A percentile compares a stretch with the other conserved stretches of the same genome.
phyloP scores from a whole-genome alignment of 64 coral and sea anemone genomes.

The Acropora tenuis region DNA sequence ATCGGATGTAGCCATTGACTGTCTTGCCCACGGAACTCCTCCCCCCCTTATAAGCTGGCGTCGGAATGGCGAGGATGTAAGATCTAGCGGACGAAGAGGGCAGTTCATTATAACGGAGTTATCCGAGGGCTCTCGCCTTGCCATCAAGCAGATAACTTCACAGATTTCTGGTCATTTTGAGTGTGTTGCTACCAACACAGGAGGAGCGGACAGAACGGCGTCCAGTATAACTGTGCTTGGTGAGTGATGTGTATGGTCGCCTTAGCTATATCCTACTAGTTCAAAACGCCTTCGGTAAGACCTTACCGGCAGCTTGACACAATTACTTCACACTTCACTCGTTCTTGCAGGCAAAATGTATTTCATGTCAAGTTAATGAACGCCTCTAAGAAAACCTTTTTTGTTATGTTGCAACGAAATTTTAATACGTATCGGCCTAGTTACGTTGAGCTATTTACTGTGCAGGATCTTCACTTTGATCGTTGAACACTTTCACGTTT shows the following conservation, averaged over 20 bases:
- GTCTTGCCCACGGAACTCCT: slow-evolving; percentile 66
- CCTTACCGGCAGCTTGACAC: not conserved
- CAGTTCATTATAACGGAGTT: slow-evolving; percentile 32
- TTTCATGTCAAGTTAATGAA: too few relatives aligned
- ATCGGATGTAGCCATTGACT: slow-evolving; percentile 65
- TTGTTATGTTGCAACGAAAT: too few relatives aligned
- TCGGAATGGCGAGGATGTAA: slow-evolving; percentile 37
- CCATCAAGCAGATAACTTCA: slow-evolving; percentile 24
- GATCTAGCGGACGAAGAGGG: slow-evolving; percentile 33
- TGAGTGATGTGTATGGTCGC: not conserved
- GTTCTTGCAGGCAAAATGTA: too few relatives aligned
- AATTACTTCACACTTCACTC: not conserved
- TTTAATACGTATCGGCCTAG: too few relatives aligned
- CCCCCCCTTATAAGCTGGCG: slow-evolving; percentile 71
- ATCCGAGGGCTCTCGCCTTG: slow-evolving; percentile 30
- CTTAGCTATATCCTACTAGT: not conserved
- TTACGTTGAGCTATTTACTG: too few relatives aligned
- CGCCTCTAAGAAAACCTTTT: too few relatives aligned
- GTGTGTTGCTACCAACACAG: slow-evolving; percentile 73
- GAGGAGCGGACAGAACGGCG: slow-evolving; percentile 63
- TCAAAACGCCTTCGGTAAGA: too few relatives aligned
- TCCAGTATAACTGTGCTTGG: slow-evolving; percentile 15
- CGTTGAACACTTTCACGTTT: too few relatives aligned
- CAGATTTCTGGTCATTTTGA: slow-evolving; percentile 72
- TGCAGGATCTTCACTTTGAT: too few relatives aligned